These are phyloP conservation scores for Alectura lathami DNA, from an alignment of 2,113 vertebrate genomes.

Conservation along the genomic window DNA sequence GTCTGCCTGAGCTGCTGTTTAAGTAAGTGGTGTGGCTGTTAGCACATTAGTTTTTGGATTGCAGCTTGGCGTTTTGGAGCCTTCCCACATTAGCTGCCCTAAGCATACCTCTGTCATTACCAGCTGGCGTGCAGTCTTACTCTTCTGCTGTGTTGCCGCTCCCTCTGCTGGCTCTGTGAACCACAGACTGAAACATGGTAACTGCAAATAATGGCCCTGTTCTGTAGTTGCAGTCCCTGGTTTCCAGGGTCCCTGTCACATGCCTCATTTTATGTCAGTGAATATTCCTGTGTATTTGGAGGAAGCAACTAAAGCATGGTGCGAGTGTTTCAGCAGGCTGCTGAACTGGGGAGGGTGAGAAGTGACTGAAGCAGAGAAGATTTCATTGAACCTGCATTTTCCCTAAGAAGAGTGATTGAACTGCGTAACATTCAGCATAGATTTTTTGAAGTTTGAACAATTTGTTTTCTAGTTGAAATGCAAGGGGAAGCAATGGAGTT, in stretches of 20 bases:
- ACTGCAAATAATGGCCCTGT: background rate
- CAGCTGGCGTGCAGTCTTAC: fast-evolving
- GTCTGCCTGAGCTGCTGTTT: background rate
- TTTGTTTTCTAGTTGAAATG: background rate
- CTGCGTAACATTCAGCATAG: background rate
- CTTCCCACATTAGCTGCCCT: background rate
- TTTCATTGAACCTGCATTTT: background rate
- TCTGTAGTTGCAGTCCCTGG: fast-evolving
- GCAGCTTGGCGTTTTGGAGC: background rate
- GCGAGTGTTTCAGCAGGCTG: background rate
- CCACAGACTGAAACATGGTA: fast-evolving
- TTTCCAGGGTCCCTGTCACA: background rate
- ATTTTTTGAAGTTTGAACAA: background rate
- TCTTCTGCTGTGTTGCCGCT: background rate
- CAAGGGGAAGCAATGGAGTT: background rate
- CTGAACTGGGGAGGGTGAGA: background rate
- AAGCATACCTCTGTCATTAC: background rate
- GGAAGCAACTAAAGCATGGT: background rate
- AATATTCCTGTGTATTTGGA: background rate
- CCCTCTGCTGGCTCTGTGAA: background rate
- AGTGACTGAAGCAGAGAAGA: background rate
- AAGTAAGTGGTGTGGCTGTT: background rate
- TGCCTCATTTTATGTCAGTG: background rate
- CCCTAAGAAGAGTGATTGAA: background rate
- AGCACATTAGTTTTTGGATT: background rate